Conservation (phyloP, 2,888 invertebrate species). For the Acronicta psi region DNA sequence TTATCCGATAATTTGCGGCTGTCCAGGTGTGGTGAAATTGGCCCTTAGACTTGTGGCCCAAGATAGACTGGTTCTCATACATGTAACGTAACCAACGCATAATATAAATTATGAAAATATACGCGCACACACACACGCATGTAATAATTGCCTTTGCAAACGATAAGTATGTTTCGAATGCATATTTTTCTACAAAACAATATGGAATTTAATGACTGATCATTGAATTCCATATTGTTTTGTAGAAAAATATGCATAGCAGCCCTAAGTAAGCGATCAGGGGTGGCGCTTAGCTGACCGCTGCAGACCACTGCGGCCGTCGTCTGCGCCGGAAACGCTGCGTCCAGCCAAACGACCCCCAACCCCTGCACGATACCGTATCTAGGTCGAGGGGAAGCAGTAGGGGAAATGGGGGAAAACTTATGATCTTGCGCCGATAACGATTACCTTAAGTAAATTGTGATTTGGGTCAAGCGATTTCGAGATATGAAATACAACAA, state of each 20-base stretch:
- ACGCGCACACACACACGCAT: no score
- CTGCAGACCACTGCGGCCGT: slow-evolving; percentile 7
- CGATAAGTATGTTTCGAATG: background rate
- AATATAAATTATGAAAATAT: no score
- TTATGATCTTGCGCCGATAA: slow-evolving; percentile 38
- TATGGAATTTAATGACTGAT: no score
- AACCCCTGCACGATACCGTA: slow-evolving; percentile 33
- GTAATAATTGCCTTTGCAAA: no score
- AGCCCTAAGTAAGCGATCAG: background rate
- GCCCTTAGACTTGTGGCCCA: no score
- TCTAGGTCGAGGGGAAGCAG: slow-evolving; percentile 54
- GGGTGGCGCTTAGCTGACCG: background rate
- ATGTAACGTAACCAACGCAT: no score
- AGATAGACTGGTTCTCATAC: no score
- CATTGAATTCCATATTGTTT: no score
- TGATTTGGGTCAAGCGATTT: slow-evolving; percentile 41
- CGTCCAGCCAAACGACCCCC: slow-evolving; percentile 14
- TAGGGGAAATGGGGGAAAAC: slow-evolving; percentile 21
- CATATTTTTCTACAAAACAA: background rate
- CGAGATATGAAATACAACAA: slow-evolving; percentile 18
- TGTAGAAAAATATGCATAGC: background rate
- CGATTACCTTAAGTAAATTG: slow-evolving; percentile 23
- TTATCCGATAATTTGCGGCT: no score
- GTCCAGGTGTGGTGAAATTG: no score
- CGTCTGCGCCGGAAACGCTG: slow-evolving; percentile 40